Conservation (phyloP, 2,888 invertebrate genomes). For the Agapostemon virescens region DNA sequence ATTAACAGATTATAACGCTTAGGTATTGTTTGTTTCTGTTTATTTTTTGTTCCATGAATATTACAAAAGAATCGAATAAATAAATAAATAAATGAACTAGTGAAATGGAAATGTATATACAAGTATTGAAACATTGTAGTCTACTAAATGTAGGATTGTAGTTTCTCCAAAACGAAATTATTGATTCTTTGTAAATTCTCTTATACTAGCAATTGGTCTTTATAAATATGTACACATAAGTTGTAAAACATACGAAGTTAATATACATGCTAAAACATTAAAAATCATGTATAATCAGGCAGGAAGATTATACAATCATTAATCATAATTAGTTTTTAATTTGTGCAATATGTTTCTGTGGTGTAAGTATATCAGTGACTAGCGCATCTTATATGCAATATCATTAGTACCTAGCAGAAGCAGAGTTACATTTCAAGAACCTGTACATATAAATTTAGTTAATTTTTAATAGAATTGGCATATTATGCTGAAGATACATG, state of each 20-base stretch:
- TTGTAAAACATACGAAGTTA: slow-evolving; percentile 27
- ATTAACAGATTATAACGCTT: background rate
- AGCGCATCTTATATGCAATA: slow-evolving; percentile 34
- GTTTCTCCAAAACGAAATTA: slow-evolving; percentile 29
- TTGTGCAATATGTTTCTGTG: slow-evolving; percentile 37
- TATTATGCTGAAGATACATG: slow-evolving; percentile 32
- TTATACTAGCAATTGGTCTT: slow-evolving; percentile 13
- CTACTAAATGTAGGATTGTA: slow-evolving; percentile 15
- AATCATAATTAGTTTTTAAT: slow-evolving; percentile 34
- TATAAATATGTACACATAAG: slow-evolving; percentile 10
- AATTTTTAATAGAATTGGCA: slow-evolving; percentile 36
- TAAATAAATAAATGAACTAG: slow-evolving; percentile 22
- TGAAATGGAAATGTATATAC: slow-evolving; percentile 23
- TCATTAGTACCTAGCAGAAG: slow-evolving; percentile 32
- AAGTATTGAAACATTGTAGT: slow-evolving; percentile 25
- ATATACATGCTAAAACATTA: slow-evolving; percentile 52
- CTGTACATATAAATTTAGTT: slow-evolving; percentile 3
- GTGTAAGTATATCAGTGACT: slow-evolving; percentile 47
- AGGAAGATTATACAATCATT: slow-evolving; percentile 31
- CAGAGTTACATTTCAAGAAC: slow-evolving; percentile 36
- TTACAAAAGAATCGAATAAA: slow-evolving; percentile 34
- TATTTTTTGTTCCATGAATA: slow-evolving; percentile 21
- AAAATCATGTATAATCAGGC: slow-evolving; percentile 53
- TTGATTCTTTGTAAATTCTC: slow-evolving; percentile 20
- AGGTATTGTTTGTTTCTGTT: slow-evolving; percentile 25